Conservation (phyloP, 2,797 vertebrate species). For the Picus viridis region DNA sequence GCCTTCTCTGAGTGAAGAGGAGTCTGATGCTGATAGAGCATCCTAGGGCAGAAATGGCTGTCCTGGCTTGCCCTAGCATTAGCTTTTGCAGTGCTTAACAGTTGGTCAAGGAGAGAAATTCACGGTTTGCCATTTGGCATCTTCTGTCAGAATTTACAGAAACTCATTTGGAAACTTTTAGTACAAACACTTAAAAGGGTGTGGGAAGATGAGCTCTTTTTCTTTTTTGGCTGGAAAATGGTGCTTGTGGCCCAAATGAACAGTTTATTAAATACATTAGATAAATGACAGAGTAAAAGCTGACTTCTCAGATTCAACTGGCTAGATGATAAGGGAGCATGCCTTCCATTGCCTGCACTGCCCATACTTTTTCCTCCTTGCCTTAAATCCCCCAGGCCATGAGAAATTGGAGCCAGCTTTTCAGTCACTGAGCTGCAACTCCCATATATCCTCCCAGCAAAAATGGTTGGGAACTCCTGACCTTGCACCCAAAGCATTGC, state of each 20-base stretch:
- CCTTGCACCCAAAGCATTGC: background rate
- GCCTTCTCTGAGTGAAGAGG: background rate
- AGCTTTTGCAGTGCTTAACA: background rate
- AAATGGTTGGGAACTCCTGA: background rate
- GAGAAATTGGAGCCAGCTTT: background rate
- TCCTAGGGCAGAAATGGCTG: background rate
- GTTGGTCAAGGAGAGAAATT: background rate
- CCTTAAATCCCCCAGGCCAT: background rate
- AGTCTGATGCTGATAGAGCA: background rate
- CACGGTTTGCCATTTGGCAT: background rate
- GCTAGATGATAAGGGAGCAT: background rate
- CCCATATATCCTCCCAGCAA: background rate
- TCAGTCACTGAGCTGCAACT: background rate
- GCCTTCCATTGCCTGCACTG: background rate
- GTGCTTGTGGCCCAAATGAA: background rate
- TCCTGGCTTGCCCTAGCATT: background rate
- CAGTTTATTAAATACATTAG: background rate
- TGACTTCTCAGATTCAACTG: background rate
- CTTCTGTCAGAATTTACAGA: background rate
- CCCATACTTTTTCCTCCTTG: background rate
- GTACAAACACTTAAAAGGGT: background rate
- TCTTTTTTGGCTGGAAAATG: background rate
- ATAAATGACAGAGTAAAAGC: background rate
- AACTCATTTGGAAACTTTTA: background rate
- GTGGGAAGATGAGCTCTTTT: background rate